Base-by-base conservation (phyloP, 2,797 vertebrate species). In the Thunnus albacares region DNA sequence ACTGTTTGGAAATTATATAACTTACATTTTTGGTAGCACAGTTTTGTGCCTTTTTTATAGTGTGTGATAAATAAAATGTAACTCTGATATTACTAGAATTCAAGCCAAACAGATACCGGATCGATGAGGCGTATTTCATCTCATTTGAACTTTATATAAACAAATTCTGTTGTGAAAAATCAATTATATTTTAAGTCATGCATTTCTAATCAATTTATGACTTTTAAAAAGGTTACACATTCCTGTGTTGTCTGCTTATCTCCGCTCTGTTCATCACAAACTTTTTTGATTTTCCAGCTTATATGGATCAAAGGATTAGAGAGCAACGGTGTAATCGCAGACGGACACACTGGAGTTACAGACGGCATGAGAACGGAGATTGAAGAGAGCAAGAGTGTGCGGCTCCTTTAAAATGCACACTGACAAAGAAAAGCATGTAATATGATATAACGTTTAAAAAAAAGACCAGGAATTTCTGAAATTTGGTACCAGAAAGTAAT, bases 201-300 rank as follows among this genome's bases (percentile, higher is more conserved):
- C 47, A 6, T 45, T 13, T 18, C 38, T 71, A 63, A 86, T 83
- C 38, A 28, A 69, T 41, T 62, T 38, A 61, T 66, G 53, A 70
- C n/a, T 65, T 64, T 68, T 28, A 58, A 30, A 24, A 17, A 61
- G 11, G 72, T 20, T 56, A 24, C 24, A 73, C 28, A 35, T 9
- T 51, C 47, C 47, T 49, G 2, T 13, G 47, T 49, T 20, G 47
- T 51, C 53, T 18, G 35, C 22, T 47, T 33, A 67, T 52, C 52
- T 58, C n/a, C 1, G 22, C 60, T 75, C 65, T 12, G 13, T 26
- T 55, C 2, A 1, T 24, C 60, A 47, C 20, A 9, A 76, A 59
- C 33, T 53, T 61, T 53, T 56, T 47, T 52, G 12, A 71, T 69
- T 74, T 64, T 69, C 14, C 66, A 33, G 3, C 33, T 59, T 33